Percentiles rank a stretch among this genome's conserved stretches.
These are phyloP conservation scores for Apis cerana DNA, from an alignment of 1,140 invertebrate species.

Conservation along the genomic window DNA sequence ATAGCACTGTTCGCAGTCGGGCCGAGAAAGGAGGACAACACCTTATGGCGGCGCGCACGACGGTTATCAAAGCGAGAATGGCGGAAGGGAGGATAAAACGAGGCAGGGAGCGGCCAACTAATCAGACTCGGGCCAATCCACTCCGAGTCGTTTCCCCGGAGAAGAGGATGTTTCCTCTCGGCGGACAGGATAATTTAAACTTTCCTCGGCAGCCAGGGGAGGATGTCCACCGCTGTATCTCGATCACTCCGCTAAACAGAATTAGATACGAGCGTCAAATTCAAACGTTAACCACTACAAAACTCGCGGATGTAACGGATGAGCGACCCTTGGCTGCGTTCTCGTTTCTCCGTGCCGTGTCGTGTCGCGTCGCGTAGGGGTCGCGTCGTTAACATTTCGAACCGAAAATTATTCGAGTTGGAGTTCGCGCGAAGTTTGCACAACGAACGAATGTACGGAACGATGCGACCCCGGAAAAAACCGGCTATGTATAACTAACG, in stretches of 20 bases:
- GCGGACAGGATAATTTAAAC: conserved; percentile 78
- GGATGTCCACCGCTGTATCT: conserved; percentile 19
- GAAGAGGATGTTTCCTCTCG: conserved; percentile 65
- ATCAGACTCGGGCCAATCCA: conserved; percentile 75
- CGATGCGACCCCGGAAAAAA: too few relatives aligned
- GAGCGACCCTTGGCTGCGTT: neutral
- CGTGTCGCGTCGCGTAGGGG: too few relatives aligned
- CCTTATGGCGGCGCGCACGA: neutral
- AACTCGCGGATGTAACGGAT: too few relatives aligned
- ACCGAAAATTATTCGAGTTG: too few relatives aligned
- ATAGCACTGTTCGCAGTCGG: conserved; percentile 13
- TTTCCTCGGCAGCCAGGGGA: conserved; percentile 57
- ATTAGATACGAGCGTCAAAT: conserved; percentile 67
- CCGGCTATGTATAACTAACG: neutral
- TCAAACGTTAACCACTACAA: conserved; percentile 56
- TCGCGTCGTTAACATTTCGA: too few relatives aligned
- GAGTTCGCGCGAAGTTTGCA: too few relatives aligned
- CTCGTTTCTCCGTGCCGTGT: neutral
- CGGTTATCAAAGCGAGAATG: conserved; percentile 54
- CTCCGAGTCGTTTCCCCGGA: conserved; percentile 68
- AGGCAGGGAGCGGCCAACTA: conserved; percentile 73
- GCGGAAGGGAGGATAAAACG: conserved; percentile 66
- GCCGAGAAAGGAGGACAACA: conserved; percentile 15
- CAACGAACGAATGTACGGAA: too few relatives aligned
- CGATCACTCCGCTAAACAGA: conserved; percentile 65